Conservation (phyloP, 2,888 invertebrate species). For the Zhuqinia jingwanae region DNA sequence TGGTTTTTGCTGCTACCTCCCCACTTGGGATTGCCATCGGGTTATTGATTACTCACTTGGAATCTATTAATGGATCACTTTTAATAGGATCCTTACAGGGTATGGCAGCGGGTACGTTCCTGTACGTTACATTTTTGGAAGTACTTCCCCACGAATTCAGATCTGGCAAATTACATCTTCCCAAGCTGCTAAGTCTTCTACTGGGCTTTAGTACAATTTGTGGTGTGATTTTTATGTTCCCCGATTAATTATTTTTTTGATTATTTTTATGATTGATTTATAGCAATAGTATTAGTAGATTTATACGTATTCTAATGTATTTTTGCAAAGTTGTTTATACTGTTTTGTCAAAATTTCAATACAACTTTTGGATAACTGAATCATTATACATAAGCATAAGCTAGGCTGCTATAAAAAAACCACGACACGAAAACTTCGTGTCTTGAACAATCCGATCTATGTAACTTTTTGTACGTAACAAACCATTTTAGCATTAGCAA, state of each 20-base stretch:
- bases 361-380: no score
- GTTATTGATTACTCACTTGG: slow-evolving; percentile 72
- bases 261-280: no score
- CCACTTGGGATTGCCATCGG: slow-evolving; percentile 78
- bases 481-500: no score
- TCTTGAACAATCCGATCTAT: no score
- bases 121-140: slow-evolving; percentile 78
- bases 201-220: slow-evolving; percentile 78
- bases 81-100: slow-evolving; percentile 77
- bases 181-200: slow-evolving; percentile 77
- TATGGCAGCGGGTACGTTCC: slow-evolving; percentile 79
- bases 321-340: no score
- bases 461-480: no score
- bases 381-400: no score
- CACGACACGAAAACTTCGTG: no score
- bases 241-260: slow-evolving; percentile 61
- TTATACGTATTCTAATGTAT: no score
- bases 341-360: no score
- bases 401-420: no score
- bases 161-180: slow-evolving; percentile 76
- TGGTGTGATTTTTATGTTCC: slow-evolving; percentile 76
- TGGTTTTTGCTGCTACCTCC: slow-evolving; percentile 73
- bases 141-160: slow-evolving; percentile 78
- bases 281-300: no score
- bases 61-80: slow-evolving; percentile 73